A percentile compares a stretch with the other conserved stretches of the same genome.
These are phyloP conservation scores for Astreopora myriophthalma DNA, from an alignment of 64 coral and sea anemone genomes.

Conservation along the genomic window DNA sequence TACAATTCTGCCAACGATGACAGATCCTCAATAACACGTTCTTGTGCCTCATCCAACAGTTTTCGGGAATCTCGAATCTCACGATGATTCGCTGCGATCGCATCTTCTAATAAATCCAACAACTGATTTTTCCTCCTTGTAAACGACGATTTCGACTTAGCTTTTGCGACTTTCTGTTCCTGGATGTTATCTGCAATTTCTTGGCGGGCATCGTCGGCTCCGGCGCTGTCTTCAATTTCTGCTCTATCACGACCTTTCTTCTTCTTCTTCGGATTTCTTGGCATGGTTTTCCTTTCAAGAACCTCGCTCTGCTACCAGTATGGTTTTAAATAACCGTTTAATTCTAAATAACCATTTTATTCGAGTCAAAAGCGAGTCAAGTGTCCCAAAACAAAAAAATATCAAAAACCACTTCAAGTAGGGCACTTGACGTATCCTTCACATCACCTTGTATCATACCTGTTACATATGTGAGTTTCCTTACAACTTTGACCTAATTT, in stretches of 20 bases:
- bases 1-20: neutral
- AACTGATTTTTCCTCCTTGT: neutral
- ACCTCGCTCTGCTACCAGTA: constrained; percentile 9
- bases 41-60: neutral
- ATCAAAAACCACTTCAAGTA: no score
- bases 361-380: no score
- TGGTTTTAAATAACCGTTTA: no score
- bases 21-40: neutral
- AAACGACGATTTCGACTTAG: neutral
- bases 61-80: neutral
- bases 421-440: no score
- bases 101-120: neutral
- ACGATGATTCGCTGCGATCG: neutral
- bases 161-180: neutral
- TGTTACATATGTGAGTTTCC: no score
- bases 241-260: neutral
- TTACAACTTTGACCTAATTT: no score
- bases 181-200: neutral
- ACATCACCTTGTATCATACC: no score
- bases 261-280: neutral
- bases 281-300: neutral
- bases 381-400: no score
- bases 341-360: no score
- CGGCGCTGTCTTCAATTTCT: neutral
- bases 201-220: neutral